Percentiles rank a stretch among this genome's conserved stretches.
These are phyloP conservation scores for Apis florea DNA, from an alignment of 1,140 invertebrate genomes.

Conservation along the genomic window DNA sequence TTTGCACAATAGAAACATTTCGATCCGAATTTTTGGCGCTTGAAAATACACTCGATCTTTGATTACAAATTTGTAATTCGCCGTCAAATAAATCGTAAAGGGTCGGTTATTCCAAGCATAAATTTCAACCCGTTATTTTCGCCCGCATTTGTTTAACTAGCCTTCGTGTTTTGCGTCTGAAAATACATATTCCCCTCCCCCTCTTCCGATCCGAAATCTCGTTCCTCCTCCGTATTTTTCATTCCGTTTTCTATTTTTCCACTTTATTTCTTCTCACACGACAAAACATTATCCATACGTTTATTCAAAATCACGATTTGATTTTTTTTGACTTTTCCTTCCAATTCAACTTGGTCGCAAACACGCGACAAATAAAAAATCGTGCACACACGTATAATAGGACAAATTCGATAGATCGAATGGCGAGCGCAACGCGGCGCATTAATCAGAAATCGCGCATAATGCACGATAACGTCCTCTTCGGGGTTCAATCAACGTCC, in stretches of 20 bases:
- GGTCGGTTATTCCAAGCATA: conserved; percentile 17
- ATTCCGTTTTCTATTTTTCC: not conserved
- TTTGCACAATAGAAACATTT: not conserved
- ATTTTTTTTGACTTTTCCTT: not conserved
- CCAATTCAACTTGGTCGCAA: conserved; percentile 1
- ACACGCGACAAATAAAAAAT: conserved; percentile 42
- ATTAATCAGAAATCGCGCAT: conserved; percentile 8
- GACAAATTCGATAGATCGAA: conserved; percentile 38
- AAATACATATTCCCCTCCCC: conserved; percentile 17
- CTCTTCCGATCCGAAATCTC: not conserved
- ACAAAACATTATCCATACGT: not conserved
- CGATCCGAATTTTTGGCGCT: conserved; percentile 22
- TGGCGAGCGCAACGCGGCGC: too few species aligned
- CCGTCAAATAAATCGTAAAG: conserved; percentile 9
- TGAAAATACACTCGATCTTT: conserved; percentile 21
- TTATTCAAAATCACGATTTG: conserved; percentile 19
- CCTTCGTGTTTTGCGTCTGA: conserved; percentile 2
- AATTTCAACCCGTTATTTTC: conserved; percentile 38
- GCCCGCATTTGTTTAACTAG: conserved; percentile 26
- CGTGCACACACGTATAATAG: conserved; percentile 35
- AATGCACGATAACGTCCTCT: not conserved
- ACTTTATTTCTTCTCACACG: not conserved
- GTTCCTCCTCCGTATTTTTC: not conserved
- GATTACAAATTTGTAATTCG: conserved; percentile 41
- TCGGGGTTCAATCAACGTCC: not conserved